A percentile compares a stretch with the other conserved stretches of the same genome.
Evolutionary conservation across 2,113 vertebrate species (phyloP).

Genomic region (Bothrops jararaca): DNA sequence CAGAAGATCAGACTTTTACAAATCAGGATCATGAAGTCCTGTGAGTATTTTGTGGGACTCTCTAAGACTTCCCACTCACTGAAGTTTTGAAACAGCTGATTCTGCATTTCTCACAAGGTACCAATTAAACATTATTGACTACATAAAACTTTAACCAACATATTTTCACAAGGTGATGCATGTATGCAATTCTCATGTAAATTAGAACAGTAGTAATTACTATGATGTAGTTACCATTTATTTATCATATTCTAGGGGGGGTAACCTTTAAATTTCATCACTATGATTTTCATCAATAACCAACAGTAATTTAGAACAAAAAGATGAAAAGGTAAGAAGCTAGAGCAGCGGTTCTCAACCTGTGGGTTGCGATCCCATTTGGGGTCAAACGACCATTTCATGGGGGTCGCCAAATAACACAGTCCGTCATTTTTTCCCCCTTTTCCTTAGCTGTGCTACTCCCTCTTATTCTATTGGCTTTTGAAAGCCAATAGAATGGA

Average conservation of each 20-base stretch:
- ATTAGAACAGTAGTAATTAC: background rate
- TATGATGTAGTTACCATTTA: background rate
- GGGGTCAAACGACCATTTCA: no score
- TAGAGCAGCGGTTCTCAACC: no score
- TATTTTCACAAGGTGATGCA: background rate
- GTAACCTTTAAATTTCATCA: background rate
- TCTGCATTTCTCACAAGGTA: background rate
- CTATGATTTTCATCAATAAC: background rate
- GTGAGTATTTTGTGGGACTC: conserved; percentile 35
- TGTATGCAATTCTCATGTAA: background rate
- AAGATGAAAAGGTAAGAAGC: background rate
- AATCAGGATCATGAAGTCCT: conserved; percentile 46
- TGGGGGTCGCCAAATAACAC: no score
- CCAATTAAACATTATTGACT: background rate
- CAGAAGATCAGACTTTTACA: conserved; percentile 58
- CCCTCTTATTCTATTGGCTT: no score
- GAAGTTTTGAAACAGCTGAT: background rate
- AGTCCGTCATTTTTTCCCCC: no score
- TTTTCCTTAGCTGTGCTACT: no score
- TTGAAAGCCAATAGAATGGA: no score
- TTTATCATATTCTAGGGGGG: no score
- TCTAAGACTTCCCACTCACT: conserved; percentile 41
- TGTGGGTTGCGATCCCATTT: no score
- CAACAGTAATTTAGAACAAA: background rate
- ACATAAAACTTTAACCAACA: background rate